Conservation (phyloP, 2,797 vertebrate species). For the Centroberyx gerrardi region DNA sequence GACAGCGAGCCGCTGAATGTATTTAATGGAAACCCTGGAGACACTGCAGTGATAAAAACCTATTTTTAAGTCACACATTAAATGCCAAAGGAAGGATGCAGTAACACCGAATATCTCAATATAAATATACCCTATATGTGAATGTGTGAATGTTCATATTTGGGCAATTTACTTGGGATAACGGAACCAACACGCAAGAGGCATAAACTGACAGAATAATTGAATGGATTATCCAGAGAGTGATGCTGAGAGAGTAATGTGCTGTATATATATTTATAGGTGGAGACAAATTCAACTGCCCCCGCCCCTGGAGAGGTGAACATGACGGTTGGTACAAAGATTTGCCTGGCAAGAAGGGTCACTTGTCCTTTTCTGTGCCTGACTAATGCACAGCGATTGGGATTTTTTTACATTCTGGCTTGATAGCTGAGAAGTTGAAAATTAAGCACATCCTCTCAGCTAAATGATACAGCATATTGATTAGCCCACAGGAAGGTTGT, state of each 20-base stretch:
- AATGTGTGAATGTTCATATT: no score
- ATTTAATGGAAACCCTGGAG: no score
- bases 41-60: no score
- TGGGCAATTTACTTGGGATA: no score
- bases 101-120: no score
- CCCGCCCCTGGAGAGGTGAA: slow-evolving; percentile 31
- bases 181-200: not conserved
- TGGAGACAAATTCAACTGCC: slow-evolving; percentile 33
- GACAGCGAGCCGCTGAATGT: no score
- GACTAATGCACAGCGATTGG: slow-evolving; percentile 24
- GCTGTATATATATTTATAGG: not conserved
- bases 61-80: no score
- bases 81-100: no score
- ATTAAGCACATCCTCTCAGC: slow-evolving; percentile 50
- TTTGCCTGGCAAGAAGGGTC: slow-evolving; percentile 34
- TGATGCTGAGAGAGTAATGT: no score
- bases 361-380: slow-evolving; percentile 37
- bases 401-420: not conserved
- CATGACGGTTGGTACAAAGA: slow-evolving; percentile 17
- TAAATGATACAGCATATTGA: slow-evolving; percentile 54
- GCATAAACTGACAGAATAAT: not conserved
- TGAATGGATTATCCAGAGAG: not conserved
- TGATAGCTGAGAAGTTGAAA: slow-evolving; percentile 38
- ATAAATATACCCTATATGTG: no score
- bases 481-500: slow-evolving; percentile 60